A percentile compares a stretch with the other conserved stretches of the same genome.
Conservation (phyloP, 2,113 vertebrate genomes). For the Saccopteryx bilineata region DNA sequence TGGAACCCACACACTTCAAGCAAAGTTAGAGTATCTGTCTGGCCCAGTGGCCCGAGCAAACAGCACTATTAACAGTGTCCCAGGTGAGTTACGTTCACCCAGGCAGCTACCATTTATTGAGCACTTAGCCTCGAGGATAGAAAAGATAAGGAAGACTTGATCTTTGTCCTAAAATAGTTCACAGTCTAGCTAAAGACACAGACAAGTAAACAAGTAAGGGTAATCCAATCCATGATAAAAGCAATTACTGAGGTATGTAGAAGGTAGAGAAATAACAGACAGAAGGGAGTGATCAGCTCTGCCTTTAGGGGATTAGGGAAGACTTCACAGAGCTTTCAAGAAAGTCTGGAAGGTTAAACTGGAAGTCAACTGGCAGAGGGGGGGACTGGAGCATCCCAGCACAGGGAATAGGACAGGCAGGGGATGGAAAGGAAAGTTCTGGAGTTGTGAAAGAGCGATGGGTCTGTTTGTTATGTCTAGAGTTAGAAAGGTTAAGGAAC, state of each 20-base stretch:
- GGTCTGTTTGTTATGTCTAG: background rate
- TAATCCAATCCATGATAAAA: background rate
- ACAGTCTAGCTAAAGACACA: slow-evolving; percentile 40
- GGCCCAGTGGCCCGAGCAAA: background rate
- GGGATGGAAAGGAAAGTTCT: background rate
- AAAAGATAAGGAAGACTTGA: background rate
- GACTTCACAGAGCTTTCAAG: background rate
- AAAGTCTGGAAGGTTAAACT: background rate
- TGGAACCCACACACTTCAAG: background rate
- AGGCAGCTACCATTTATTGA: background rate
- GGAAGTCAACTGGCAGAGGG: background rate
- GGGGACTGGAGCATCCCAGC: background rate
- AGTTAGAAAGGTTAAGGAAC: background rate
- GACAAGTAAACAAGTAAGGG: slow-evolving; percentile 24
- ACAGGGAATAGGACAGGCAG: background rate
- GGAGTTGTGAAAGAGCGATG: background rate
- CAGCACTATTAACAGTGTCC: background rate
- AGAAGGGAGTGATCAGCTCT: background rate
- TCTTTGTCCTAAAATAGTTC: slow-evolving; percentile 22
- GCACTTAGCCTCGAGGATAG: background rate
- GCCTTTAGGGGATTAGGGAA: background rate
- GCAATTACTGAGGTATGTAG: background rate
- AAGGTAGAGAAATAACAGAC: background rate
- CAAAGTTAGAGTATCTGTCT: background rate
- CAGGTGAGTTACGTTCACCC: background rate